phyloP scores from a whole-genome alignment of 2,888 invertebrate genomes.

The Alviniconcha strummeri region DNA sequence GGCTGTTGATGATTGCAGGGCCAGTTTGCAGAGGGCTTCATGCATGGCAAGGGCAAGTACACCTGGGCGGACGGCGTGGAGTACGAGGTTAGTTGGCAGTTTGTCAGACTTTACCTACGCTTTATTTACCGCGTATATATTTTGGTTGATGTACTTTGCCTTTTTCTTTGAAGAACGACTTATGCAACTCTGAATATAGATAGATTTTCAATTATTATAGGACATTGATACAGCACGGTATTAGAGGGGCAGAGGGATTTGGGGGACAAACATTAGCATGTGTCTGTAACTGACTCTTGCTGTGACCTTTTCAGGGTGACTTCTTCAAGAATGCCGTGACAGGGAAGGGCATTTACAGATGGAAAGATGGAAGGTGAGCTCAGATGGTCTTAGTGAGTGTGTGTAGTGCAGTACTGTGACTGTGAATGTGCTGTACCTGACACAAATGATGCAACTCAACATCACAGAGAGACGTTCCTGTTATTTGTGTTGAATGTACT shows the following conservation, averaged over 20 bases:
- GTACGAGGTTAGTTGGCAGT: conserved; percentile 64
- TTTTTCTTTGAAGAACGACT: no score
- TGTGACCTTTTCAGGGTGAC: conserved; percentile 63
- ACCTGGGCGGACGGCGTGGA: conserved; percentile 71
- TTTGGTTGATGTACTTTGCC: no score
- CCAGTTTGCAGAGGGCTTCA: conserved; percentile 70
- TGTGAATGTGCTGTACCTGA: no score
- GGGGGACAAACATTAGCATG: no score
- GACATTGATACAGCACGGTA: no score
- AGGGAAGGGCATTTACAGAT: conserved; percentile 71
- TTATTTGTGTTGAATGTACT: neutral
- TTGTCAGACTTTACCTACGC: no score
- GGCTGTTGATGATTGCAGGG: conserved; percentile 56
- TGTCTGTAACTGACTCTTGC: no score
- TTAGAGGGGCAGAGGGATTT: no score
- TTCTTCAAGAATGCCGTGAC: conserved; percentile 71
- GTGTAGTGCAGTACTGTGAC: neutral
- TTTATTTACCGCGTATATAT: no score
- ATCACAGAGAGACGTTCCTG: neutral
- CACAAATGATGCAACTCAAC: no score
- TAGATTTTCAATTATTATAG: no score
- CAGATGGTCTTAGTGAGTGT: neutral
- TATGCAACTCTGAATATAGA: no score
- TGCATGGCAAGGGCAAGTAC: conserved; percentile 73
- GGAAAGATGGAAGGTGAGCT: conserved; percentile 69